Base-by-base conservation (phyloP, 1,140 invertebrate genomes). In the Lepidurus couesii region DNA sequence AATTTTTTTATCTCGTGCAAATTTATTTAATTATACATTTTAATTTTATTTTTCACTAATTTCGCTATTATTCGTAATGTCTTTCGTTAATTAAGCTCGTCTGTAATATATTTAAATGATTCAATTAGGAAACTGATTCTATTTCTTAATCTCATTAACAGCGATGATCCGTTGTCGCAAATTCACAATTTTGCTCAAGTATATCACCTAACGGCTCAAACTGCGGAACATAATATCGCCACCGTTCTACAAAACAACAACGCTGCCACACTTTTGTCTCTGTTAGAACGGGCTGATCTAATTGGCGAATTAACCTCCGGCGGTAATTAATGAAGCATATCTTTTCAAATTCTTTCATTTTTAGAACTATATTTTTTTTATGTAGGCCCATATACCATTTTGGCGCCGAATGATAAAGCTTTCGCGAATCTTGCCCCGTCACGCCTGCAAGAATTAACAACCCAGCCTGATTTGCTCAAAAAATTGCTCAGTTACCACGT, bases 401-500 rank as follows among this genome's bases (percentile, higher is more conserved):
- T 86, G 13, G 84, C 81, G 1, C 85, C 84, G 11, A 81, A 81
- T 10, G 83, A 86, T 79, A 79, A 83, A n/a, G 84, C 84, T 8
- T 85, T 86, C 78, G 78, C 77, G 21, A 81, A 81, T 26, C 21
- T 86, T 13, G 82, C 83, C n/a, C 43, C 74, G 1, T 79, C 75
- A 10, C 34, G 82, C 13, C 75, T 80, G 13, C 76, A 81, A 65
- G 78, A 80, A 34, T 74, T 83, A 26, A 78, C 81, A 11, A 44
- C n/a, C 13, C 76, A 82, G 65, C 80, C 80, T 1, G 43, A 80
- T 5, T 79, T 81, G 7, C 77, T 85, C 8, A 78, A 77, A 13
- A 77, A 79, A 13, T 77, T 86, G 1, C 77, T 86, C 0, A 82
- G 83, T 43, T 86, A 84, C 76, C 85, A 86, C 81, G 82, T 85